phyloP scores from a whole-genome alignment of 1,140 invertebrate genomes.

The Pemphigus obesinymphae region DNA sequence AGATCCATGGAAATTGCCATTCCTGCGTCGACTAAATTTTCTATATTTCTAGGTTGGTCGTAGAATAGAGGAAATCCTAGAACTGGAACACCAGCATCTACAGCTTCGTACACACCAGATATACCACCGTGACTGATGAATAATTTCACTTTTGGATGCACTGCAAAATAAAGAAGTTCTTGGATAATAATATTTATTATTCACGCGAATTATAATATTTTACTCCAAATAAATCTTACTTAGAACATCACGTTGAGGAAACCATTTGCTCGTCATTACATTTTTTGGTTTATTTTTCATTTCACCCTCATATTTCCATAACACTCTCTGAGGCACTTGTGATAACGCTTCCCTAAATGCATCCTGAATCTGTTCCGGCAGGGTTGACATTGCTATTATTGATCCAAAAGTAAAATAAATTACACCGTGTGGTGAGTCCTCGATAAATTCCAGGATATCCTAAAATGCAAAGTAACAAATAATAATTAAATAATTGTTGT shows the following conservation, averaged over 20 bases:
- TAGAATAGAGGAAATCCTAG: not conserved
- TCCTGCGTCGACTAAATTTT: not conserved
- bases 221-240: not conserved
- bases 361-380: not conserved
- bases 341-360: not conserved
- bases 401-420: not conserved
- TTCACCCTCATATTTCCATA: not conserved
- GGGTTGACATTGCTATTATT: not conserved
- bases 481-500: too few relatives aligned
- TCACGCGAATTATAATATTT: not conserved
- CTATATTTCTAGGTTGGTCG: not conserved
- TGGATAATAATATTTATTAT: not conserved
- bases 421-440: not conserved
- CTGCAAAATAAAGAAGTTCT: constrained; percentile 44
- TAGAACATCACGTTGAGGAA: constrained; percentile 8
- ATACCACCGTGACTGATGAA: constrained; percentile 56
- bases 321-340: not conserved
- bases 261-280: not conserved
- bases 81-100: too few relatives aligned
- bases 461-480: too few relatives aligned
- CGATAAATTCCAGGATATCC: not conserved
- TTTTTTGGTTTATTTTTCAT: not conserved
- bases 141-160: constrained; percentile 51
- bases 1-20: too few relatives aligned
- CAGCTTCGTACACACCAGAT: constrained; percentile 54